Base-by-base conservation (phyloP, 2,888 invertebrate species). In the Yponomeuta sedellus region DNA sequence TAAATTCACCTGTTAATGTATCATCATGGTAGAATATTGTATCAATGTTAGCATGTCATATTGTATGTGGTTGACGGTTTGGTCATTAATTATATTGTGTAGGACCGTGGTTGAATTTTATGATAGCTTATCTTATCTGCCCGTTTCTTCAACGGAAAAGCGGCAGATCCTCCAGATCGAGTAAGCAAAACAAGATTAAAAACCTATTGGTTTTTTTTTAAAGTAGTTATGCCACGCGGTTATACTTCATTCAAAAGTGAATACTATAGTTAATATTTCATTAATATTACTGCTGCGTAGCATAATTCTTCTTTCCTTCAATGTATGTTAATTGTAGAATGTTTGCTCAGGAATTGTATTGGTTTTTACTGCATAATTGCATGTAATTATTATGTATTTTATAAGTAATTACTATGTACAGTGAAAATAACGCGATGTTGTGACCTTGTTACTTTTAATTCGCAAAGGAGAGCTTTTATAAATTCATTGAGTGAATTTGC, bases 301-400 rank as follows among this genome's bases (percentile, higher is more conserved):
- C 20, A 68, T 69, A 69, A 70, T 70, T 66, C 64, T 68, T 66
- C 61, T 66, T 66, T 65, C 66, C 44, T 16, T 52, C 12, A 16
- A 52, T 52, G 44, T 52, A 52, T 52, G 44, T 52, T 67, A 67
- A 67, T 68, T 71, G 73, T 52, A 70, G 71, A 71, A 72, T 65
- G 70, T 76, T 87, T 89, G 89, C 90, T 90, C 90, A 89, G 89
- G 88, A 88, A 89, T 91, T 88, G 88, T 88, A 87, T 66, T 64
- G 19, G 5, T 58, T 63, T 57, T 65, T 61, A 52, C 44, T 52
- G 16, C 16, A 52, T 52, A 52, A 52, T 52, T 52, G 16, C 59
- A 25, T 39, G 6, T 66, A 40, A 65, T 52, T 68, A 28, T 59
- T 20, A 22, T 67, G 64, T 66, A 66, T 65, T 67, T 67, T 67